Evolutionary conservation across 2,797 vertebrate species (phyloP), one percentile per base, ranked within the genome.

Genomic region (Poliocrania exsul): DNA sequence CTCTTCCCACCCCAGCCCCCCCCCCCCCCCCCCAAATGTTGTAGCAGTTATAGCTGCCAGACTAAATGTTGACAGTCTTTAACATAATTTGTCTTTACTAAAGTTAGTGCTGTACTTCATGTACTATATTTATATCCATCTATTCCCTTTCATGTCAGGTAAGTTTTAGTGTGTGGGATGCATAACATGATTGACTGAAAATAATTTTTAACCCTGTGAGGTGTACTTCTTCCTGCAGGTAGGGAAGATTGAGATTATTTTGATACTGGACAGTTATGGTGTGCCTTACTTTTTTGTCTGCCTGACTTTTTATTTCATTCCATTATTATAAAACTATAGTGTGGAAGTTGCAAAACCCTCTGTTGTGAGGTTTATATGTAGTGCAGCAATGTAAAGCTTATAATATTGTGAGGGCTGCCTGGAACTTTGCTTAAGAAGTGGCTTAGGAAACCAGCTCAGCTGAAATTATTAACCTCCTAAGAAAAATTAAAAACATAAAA

Each of bases 51-150:
- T 18, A 86, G 64, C 64, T 92, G 93, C 91, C 85, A 96, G 95
- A 90, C 91, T 88, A 81, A 91, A 81, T 89, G 89, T 62, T 95
- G 93, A 66, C 69, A 83, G 81, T 86, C 86, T 95, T 86, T 51
- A 88, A 62, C 4, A 2, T 92, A 65, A 88, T 94, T 92, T 92
- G 90, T 95, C 95, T 95, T 81, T 49, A 38, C 82, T 92, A 53
- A 96, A 96, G 95, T 95, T 93, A 96, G 92, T 96, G 77, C 51
- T 62, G 65, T 62, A 75, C 88, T 94, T 95, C 71, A 72, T 78
- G 62, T 67, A 9, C 51, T 88, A n/a, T 92, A 94, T 96, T 93
- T 95, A 58, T 88, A 80, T 38, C 90, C 54, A 66, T 91, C 72
- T 72, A 67, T 81, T 84, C 51, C 29, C 7, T 90, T 92, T 65